Base-by-base conservation (phyloP, 1,140 invertebrate species). In the Phortica variegata region DNA sequence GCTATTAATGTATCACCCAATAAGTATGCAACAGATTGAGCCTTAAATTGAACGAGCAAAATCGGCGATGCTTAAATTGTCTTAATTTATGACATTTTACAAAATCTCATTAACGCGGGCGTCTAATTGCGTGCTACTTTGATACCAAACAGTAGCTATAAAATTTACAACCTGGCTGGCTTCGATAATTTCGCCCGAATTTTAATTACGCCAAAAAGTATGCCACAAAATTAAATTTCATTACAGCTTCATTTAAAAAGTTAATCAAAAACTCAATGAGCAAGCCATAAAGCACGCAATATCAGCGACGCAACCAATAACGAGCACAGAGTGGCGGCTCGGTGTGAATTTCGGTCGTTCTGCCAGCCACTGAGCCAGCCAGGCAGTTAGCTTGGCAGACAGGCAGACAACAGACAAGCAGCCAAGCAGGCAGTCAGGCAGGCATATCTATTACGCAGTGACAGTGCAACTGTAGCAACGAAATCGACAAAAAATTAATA, bases 261-360 rank as follows among this genome's bases (percentile, higher is more conserved):
- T 65, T 72, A 73, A 73, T 71, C 68, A 71, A 68, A 68, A 68
- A 53, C 65, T 55, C 63, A 63, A 68, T 63, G 63, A 68, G 63
- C 49, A 68, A 57, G 57, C 68, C 57, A 54, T 66, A 66, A 66
- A 63, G 68, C 43, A 45, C 51, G n/a, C n/a, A n/a, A n/a, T n/a
- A n/a, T n/a, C n/a, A n/a, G n/a, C n/a, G n/a, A n/a, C n/a, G n/a
- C n/a, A n/a, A n/a, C n/a, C n/a, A n/a, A n/a, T n/a, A n/a, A n/a
- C n/a, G n/a, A n/a, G n/a, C n/a, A n/a, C n/a, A n/a, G n/a, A n/a
- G n/a, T n/a, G n/a, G n/a, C n/a, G n/a, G n/a, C n/a, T n/a, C n/a
- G n/a, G n/a, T n/a, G n/a, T n/a, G n/a, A n/a, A n/a, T n/a, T n/a
- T n/a, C n/a, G n/a, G n/a, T n/a, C n/a, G n/a, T n/a, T n/a, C n/a